A percentile compares a stretch with the other conserved stretches of the same genome.
Conservation (phyloP, 2,113 vertebrate genomes). For the Tychaedon coryphoeus region DNA sequence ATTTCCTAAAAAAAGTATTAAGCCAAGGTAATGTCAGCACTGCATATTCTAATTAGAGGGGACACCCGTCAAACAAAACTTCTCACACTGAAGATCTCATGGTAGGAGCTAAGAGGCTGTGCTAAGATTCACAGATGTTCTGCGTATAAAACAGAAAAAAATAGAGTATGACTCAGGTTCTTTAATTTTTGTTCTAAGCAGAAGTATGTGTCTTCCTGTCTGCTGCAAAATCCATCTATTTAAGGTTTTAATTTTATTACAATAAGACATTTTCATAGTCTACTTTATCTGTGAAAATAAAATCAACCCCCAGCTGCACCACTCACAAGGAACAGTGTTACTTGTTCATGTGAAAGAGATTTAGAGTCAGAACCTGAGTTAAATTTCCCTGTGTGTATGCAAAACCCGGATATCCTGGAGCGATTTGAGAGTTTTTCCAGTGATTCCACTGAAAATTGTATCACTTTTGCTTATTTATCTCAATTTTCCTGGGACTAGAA, state of each 20-base stretch:
- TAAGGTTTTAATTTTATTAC: not conserved
- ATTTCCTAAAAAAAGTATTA: not conserved
- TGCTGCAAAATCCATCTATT: not conserved
- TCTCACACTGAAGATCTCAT: not conserved
- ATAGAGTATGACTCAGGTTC: not conserved
- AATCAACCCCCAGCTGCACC: not conserved
- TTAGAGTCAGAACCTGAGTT: not conserved
- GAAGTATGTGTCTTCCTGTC: not conserved
- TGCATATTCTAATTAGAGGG: not conserved
- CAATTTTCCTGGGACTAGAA: not conserved
- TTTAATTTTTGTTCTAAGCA: not conserved
- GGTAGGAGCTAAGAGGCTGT: not conserved
- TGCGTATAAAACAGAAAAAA: not conserved
- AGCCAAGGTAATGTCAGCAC: not conserved
- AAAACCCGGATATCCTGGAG: not conserved
- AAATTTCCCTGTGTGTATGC: not conserved
- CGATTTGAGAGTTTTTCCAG: not conserved
- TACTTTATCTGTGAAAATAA: not conserved
- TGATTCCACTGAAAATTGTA: not conserved
- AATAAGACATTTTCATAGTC: not conserved
- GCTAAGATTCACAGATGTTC: not conserved
- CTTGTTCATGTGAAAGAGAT: not conserved
- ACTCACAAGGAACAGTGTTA: not conserved
- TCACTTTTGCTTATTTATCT: not conserved
- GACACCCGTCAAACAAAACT: not conserved